These are phyloP conservation scores for Callimorpha dominula DNA, from an alignment of 2,888 invertebrate species.

Conservation along the genomic window DNA sequence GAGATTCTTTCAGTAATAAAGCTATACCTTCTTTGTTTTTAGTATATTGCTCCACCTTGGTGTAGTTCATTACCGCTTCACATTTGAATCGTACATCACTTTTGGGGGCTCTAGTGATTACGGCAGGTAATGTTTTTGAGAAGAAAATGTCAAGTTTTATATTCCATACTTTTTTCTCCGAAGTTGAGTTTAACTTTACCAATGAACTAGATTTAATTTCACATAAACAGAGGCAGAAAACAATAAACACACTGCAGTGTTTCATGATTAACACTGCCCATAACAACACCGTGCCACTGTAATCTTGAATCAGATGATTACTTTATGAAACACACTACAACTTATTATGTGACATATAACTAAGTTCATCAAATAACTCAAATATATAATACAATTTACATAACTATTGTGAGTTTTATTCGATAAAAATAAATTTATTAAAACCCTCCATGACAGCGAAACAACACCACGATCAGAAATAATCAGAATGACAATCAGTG, in stretches of 20 bases:
- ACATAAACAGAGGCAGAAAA: conserved; percentile 72
- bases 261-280: conserved; percentile 82
- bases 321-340: conserved; percentile 4
- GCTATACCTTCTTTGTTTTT: conserved; percentile 77
- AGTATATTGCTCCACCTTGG: conserved; percentile 75
- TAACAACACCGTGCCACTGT: conserved; percentile 59
- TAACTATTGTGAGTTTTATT: conserved; percentile 7
- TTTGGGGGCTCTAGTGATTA: conserved; percentile 65
- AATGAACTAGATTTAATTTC: conserved; percentile 65
- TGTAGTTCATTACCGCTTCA: conserved; percentile 80
- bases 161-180: conserved; percentile 79
- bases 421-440: conserved; percentile 12
- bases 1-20: conserved; percentile 71
- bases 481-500: too few species aligned
- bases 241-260: conserved; percentile 75
- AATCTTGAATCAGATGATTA: conserved; percentile 26
- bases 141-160: conserved; percentile 81
- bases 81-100: conserved; percentile 76
- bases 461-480: conserved; percentile 44
- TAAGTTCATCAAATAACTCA: conserved; percentile 11
- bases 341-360: conserved; percentile 8
- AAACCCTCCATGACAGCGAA: conserved; percentile 38
- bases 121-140: conserved; percentile 72
- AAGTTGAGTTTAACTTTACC: conserved; percentile 68
- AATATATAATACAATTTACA: conserved; percentile 14